Evolutionary conservation across 2,113 vertebrate genomes (phyloP).

Genomic region (Argyrosomus japonicus): DNA sequence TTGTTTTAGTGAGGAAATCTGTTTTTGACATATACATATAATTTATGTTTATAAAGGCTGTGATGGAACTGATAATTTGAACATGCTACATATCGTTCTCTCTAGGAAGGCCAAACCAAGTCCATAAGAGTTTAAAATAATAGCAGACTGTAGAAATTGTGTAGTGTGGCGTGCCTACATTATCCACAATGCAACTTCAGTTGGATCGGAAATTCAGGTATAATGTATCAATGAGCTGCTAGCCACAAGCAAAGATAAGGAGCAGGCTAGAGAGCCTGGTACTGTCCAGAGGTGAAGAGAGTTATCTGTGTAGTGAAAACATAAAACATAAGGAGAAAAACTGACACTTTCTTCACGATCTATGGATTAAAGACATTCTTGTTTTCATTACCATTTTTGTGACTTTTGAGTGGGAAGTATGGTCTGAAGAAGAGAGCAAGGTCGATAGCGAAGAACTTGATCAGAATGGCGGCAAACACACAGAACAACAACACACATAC

Average conservation of each 20-base stretch:
- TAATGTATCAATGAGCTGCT: too few species aligned
- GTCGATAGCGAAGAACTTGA: conserved; percentile 75
- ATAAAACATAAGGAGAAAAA: too few species aligned
- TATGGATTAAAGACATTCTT: neutral
- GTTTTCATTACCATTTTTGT: conserved; percentile 62
- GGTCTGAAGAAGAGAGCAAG: conserved; percentile 72
- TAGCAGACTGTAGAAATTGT: neutral
- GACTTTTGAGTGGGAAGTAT: conserved; percentile 5
- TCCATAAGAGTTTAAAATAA: conserved; percentile 5
- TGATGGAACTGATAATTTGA: neutral
- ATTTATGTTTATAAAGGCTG: neutral
- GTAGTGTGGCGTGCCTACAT: too few species aligned
- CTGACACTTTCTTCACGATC: too few species aligned
- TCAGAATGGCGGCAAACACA: conserved; percentile 27
- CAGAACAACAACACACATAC: conserved; percentile 42
- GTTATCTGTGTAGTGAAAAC: too few species aligned
- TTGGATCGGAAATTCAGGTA: too few species aligned
- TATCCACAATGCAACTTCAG: too few species aligned
- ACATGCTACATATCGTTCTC: neutral
- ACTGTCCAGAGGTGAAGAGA: too few species aligned
- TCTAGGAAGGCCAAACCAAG: neutral
- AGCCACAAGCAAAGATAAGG: too few species aligned
- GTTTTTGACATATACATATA: too few species aligned
- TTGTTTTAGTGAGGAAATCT: too few species aligned
- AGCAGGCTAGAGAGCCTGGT: too few species aligned